phyloP scores from a whole-genome alignment of 2,888 invertebrate genomes.

The Leuctra nigra region DNA sequence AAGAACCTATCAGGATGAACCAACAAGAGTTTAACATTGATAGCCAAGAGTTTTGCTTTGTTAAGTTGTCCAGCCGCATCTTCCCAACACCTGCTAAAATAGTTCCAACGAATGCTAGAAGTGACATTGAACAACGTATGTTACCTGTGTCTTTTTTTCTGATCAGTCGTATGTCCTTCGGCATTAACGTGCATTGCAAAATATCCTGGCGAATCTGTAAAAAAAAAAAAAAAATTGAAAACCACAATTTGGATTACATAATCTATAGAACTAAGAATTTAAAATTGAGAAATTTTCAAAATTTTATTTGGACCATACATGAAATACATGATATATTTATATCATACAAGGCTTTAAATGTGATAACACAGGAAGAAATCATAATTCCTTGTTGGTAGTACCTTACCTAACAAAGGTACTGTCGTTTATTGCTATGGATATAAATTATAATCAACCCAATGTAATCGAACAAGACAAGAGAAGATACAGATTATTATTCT shows the following conservation, averaged over 20 bases:
- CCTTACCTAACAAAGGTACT: no score
- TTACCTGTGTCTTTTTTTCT: constrained; percentile 80
- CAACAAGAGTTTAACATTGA: constrained; percentile 25
- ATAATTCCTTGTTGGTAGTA: no score
- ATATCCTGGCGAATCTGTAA: constrained; percentile 71
- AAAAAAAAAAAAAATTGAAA: constrained; percentile 29
- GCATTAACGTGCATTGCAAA: constrained; percentile 63
- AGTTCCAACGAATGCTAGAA: no score
- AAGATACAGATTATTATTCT: no score
- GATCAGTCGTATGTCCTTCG: constrained; percentile 75
- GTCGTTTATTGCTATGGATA: no score
- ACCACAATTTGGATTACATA: neutral
- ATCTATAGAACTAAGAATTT: neutral
- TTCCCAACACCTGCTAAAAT: no score
- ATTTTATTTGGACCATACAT: neutral
- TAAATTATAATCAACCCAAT: no score
- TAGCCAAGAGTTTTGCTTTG: neutral
- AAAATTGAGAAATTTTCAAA: neutral
- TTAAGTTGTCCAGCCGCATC: neutral
- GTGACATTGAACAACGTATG: no score
- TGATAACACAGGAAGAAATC: constrained; percentile 19
- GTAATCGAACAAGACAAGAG: no score
- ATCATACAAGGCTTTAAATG: constrained; percentile 18
- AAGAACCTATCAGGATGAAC: constrained; percentile 61
- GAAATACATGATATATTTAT: neutral